Evolutionary conservation across 2,888 invertebrate species (phyloP).

Genomic region (Unio pictorum): DNA sequence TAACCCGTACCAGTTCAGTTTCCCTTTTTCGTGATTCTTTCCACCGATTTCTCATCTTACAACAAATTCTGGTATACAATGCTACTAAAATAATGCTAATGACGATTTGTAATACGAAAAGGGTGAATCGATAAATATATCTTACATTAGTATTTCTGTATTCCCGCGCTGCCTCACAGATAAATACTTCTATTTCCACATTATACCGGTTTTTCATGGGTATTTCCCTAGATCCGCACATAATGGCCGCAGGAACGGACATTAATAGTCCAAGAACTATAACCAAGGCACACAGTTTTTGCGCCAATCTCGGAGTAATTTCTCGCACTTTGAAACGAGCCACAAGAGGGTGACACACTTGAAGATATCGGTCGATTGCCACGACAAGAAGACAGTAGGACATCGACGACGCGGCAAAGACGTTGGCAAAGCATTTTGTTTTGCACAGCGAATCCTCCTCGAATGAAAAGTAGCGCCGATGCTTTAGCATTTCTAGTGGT

Average conservation of each 20-base stretch:
- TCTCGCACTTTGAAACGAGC: slow-evolving; percentile 13
- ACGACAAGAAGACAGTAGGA: slow-evolving; percentile 26
- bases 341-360: slow-evolving; percentile 25
- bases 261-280: slow-evolving; percentile 20
- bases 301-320: slow-evolving; percentile 19
- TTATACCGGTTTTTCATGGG: slow-evolving; percentile 14
- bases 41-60: slow-evolving; percentile 16
- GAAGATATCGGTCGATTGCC: slow-evolving; percentile 28
- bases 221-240: slow-evolving; percentile 21
- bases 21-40: background rate
- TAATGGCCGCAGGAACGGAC: slow-evolving; percentile 23
- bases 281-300: slow-evolving; percentile 20
- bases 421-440: slow-evolving; percentile 32
- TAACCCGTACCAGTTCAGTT: background rate
- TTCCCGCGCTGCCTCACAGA: slow-evolving; percentile 21
- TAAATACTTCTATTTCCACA: slow-evolving; percentile 9
- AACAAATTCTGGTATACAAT: slow-evolving; percentile 23
- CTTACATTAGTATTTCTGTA: slow-evolving; percentile 9
- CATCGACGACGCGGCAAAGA: slow-evolving; percentile 28
- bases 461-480: slow-evolving; percentile 29
- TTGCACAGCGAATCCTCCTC: slow-evolving; percentile 22
- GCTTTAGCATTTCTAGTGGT: slow-evolving; percentile 33
- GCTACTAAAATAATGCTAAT: slow-evolving; percentile 18
- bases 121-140: slow-evolving; percentile 16
- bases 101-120: slow-evolving; percentile 12